Percentiles rank a stretch among this genome's conserved stretches.
These are phyloP conservation scores for Sipha flava DNA, from an alignment of 1,140 invertebrate species.

Conservation along the genomic window DNA sequence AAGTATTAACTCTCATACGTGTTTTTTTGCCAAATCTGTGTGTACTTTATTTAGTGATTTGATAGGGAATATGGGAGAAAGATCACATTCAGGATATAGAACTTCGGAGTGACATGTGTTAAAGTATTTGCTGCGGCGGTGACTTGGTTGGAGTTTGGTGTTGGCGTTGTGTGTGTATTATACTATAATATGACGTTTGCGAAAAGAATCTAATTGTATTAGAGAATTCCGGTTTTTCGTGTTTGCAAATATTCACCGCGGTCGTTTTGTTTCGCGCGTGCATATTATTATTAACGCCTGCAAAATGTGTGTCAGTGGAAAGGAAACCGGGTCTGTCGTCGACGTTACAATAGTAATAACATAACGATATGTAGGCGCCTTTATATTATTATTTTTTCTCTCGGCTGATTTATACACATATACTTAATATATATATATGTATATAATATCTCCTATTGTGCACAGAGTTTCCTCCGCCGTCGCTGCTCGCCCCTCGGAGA, in stretches of 20 bases:
- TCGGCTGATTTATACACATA: background rate
- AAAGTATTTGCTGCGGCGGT: no score
- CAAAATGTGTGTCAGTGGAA: background rate
- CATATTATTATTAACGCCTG: background rate
- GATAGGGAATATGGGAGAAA: no score
- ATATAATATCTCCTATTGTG: background rate
- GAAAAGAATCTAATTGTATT: no score
- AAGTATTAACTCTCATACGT: no score
- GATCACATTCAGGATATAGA: no score
- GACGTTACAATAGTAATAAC: background rate
- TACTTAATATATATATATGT: background rate
- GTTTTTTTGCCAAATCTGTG: no score
- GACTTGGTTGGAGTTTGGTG: no score
- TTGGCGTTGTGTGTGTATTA: no score
- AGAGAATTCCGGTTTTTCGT: background rate
- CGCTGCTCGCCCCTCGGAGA: background rate
- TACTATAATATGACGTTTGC: no score
- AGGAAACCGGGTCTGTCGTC: conserved; percentile 16
- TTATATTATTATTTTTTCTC: background rate
- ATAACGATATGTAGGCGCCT: background rate
- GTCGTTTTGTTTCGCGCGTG: background rate
- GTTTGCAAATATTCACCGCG: background rate
- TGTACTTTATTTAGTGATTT: no score
- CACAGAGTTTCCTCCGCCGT: background rate
- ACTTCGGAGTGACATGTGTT: no score